A percentile compares a stretch with the other conserved stretches of the same genome.
phyloP scores from a whole-genome alignment of 2,888 invertebrate species.

The Mesoligia furuncula region DNA sequence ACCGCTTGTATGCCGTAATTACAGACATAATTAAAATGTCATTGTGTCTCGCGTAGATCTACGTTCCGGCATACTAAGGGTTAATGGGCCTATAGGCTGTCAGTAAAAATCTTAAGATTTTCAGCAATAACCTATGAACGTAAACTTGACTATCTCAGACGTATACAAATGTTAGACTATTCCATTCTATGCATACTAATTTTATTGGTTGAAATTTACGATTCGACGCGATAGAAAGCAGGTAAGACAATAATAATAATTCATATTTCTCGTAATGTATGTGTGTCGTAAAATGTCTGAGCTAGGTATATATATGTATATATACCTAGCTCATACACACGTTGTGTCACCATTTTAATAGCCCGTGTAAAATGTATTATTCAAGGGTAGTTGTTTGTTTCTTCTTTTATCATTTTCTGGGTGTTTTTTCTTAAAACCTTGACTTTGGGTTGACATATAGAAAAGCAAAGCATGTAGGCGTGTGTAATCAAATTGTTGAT shows the following conservation, averaged over 20 bases:
- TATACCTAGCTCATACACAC: too few species aligned
- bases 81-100: conserved; percentile 9
- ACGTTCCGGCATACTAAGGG: too few species aligned
- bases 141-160: conserved; percentile 38
- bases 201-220: conserved; percentile 68
- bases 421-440: background rate
- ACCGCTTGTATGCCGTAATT: too few species aligned
- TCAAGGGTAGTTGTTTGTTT: conserved; percentile 29
- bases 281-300: conserved; percentile 61
- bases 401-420: background rate
- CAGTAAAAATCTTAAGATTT: conserved; percentile 46
- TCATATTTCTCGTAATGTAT: conserved; percentile 61
- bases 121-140: conserved; percentile 29
- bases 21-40: too few species aligned
- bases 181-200: conserved; percentile 64
- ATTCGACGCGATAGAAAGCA: conserved; percentile 43
- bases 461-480: background rate
- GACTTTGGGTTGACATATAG: conserved; percentile 5
- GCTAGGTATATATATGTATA: too few species aligned
- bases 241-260: conserved; percentile 68
- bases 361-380: conserved; percentile 54
- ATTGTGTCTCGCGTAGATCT: too few species aligned
- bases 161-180: conserved; percentile 44
- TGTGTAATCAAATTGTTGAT: background rate
- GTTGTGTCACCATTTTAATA: conserved; percentile 61